Base-by-base conservation (phyloP, 2,888 invertebrate genomes). In the Zygaena filipendulae region DNA sequence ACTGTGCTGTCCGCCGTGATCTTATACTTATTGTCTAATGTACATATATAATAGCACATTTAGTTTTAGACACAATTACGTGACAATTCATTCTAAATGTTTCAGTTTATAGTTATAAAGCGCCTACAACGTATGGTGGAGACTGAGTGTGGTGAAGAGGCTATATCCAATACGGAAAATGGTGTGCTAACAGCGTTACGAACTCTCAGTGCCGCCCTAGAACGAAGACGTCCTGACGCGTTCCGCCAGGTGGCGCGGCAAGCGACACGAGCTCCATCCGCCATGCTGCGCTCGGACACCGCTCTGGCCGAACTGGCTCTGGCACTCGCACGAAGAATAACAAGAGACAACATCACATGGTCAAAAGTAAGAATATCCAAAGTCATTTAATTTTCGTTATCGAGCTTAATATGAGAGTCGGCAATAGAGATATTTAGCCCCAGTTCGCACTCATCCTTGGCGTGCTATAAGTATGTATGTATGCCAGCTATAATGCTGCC, bases 281-380 rank as follows among this genome's bases (percentile, higher is more conserved):
- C 84, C 13, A 82, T 83, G 63, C 71, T 85, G 21, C 71, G 82
- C 2, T 82, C 83, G 1, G 84, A 86, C 46, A 83, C 85, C 30
- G 82, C 84, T 8, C 75, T 86, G 21, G 75, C 83, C 4, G 82
- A 84, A 36, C 70, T 89, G 13, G 67, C 90, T 20, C 82, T 87
- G 19, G 86, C 88, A 7, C 83, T 92, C 6, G 88, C 88, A 1
- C 80, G 88, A 13, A 85, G 90, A 33, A 77, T 91, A 26, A 85
- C 90, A 40, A 84, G 87, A 30, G 71, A 82, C 18, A 90, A 89
- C 44, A 87, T 90, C 35, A 90, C 87, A 0, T 92, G 91, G 92
- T 87, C 89, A 30, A 91, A 91, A 74, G 86, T 91, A 44, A 39
- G 13, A n/a, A 11, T 13, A 27, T 16, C n/a, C n/a, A n/a, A n/a